Percentiles rank a stretch among this genome's conserved stretches.
phyloP scores from a whole-genome alignment of 2,888 invertebrate genomes.

The Nomada fabriciana region DNA sequence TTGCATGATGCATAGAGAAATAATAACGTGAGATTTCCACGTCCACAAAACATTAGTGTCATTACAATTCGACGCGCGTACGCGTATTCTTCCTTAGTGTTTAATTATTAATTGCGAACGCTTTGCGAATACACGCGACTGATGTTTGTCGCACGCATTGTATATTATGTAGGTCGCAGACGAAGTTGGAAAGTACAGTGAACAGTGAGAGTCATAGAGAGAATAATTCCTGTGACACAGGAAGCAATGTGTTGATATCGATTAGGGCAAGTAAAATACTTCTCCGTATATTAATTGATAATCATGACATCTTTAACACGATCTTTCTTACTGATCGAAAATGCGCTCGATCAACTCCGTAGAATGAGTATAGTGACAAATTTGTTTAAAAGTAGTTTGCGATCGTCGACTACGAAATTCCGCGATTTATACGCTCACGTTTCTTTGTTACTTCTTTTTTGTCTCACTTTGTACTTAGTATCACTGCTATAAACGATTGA shows the following conservation, averaged over 20 bases:
- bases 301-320: conserved; percentile 16
- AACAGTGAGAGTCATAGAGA: conserved; percentile 60
- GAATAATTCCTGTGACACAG: conserved; percentile 45
- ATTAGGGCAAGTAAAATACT: conserved; percentile 6
- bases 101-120: conserved; percentile 60
- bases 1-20: no score
- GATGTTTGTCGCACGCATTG: conserved; percentile 27
- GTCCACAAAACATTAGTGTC: conserved; percentile 31
- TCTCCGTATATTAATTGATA: background rate
- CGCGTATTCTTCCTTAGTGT: conserved; percentile 6
- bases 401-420: conserved; percentile 30
- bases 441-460: background rate
- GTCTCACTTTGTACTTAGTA: conserved; percentile 62
- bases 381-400: conserved; percentile 13
- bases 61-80: conserved; percentile 1
- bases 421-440: conserved; percentile 1
- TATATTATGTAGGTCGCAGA: conserved; percentile 38
- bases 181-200: conserved; percentile 63
- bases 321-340: conserved; percentile 27
- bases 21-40: conserved; percentile 8
- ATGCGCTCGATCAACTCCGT: conserved; percentile 45
- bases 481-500: conserved; percentile 58
- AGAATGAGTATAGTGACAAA: conserved; percentile 26
- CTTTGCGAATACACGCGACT: conserved; percentile 39
- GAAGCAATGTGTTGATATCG: conserved; percentile 53